Evolutionary conservation across 2,888 invertebrate species (phyloP).

Genomic region (Cordylochernes scorpioides): DNA sequence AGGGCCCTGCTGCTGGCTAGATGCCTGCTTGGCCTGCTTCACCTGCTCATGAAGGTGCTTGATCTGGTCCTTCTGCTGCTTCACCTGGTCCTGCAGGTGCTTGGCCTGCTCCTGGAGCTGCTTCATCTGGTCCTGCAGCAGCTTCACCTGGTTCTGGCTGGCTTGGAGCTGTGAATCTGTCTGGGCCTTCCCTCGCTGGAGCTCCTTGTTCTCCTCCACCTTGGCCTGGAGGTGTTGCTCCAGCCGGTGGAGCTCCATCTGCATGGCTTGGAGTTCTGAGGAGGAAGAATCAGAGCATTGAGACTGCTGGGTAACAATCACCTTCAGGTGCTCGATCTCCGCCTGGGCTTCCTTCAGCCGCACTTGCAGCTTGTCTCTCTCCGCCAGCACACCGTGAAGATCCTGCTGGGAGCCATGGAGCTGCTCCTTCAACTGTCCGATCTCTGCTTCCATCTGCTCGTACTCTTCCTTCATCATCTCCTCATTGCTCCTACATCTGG

Average conservation of each 20-base stretch:
- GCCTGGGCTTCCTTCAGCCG: conserved; percentile 11
- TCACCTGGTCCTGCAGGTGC: conserved; percentile 7
- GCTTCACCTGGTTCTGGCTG: conserved; percentile 10
- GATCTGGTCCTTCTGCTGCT: conserved; percentile 2
- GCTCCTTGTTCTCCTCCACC: conserved; percentile 15
- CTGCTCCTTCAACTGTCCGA: conserved; percentile 9
- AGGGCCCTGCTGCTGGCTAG: neutral
- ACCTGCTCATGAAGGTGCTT: neutral
- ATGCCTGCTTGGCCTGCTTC: neutral
- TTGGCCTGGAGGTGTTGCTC: conserved; percentile 13
- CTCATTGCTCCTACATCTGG: conserved; percentile 5
- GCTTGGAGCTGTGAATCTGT: conserved; percentile 14
- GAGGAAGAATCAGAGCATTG: conserved; percentile 6
- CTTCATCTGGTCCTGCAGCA: conserved; percentile 12
- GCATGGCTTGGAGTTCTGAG: conserved; percentile 8
- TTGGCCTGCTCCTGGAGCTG: conserved; percentile 9
- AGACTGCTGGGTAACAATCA: conserved; percentile 7
- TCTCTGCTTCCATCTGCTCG: conserved; percentile 7
- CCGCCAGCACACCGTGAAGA: conserved; percentile 14
- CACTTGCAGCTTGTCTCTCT: conserved; percentile 7
- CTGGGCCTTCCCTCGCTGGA: conserved; percentile 12
- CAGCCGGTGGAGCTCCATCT: conserved; percentile 11
- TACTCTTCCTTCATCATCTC: conserved; percentile 7
- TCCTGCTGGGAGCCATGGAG: conserved; percentile 16
- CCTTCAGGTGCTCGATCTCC: conserved; percentile 12